phyloP scores from a whole-genome alignment of 2,113 vertebrate genomes.

The Rhea americana region DNA sequence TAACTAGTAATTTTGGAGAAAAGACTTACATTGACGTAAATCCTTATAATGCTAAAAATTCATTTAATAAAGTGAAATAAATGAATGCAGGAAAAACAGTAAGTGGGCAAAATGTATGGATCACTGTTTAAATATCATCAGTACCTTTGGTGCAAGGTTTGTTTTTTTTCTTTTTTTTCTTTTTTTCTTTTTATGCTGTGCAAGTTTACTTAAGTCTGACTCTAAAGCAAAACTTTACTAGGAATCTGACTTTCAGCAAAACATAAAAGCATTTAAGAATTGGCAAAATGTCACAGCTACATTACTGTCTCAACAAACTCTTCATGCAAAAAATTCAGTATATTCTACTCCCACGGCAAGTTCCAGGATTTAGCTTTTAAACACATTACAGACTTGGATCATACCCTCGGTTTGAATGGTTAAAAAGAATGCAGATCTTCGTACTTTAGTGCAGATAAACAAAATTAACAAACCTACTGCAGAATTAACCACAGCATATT shows the following conservation, averaged over 20 bases:
- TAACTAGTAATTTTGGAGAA: conserved; percentile 36
- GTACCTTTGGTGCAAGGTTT: conserved; percentile 65
- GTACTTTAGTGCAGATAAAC: conserved; percentile 76
- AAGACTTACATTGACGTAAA: conserved; percentile 57
- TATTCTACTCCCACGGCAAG: conserved; percentile 73
- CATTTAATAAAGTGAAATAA: conserved; percentile 57
- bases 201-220: conserved; percentile 68
- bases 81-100: conserved; percentile 25
- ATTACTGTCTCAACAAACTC: conserved; percentile 75
- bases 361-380: conserved; percentile 75
- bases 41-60: conserved; percentile 44
- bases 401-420: conserved; percentile 68
- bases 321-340: conserved; percentile 76
- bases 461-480: conserved; percentile 73
- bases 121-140: conserved; percentile 41
- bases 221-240: conserved; percentile 60
- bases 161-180: background rate
- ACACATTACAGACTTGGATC: conserved; percentile 60
- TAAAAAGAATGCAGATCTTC: conserved; percentile 71
- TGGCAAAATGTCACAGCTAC: conserved; percentile 77
- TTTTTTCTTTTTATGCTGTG: conserved; percentile 53
- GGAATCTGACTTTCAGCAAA: conserved; percentile 66
- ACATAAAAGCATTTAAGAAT: conserved; percentile 72
- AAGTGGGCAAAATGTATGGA: conserved; percentile 25
- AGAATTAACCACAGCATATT: conserved; percentile 75